phyloP scores from a whole-genome alignment of 2,888 invertebrate species.

The Podabrus alpinus region DNA sequence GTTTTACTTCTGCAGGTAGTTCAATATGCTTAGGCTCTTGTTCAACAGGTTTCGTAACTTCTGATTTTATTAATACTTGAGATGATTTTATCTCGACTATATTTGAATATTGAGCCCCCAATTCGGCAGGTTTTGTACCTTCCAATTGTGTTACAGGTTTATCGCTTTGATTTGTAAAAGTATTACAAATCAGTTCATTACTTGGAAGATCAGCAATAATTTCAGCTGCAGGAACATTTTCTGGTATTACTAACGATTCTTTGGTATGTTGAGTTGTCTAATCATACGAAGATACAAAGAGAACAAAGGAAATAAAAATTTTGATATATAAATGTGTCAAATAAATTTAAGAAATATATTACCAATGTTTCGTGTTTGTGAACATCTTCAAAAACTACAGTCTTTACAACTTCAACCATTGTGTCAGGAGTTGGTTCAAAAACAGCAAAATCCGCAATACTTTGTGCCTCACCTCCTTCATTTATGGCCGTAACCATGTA shows the following conservation, averaged over 20 bases:
- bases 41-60: neutral
- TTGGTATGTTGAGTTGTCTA: conserved; percentile 38
- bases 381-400: conserved; percentile 65
- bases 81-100: neutral
- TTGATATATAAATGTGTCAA: conserved; percentile 33
- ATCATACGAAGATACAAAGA: conserved; percentile 30
- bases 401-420: conserved; percentile 70
- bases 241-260: conserved; percentile 32
- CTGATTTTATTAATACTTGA: neutral
- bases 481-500: conserved; percentile 77
- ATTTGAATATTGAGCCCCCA: neutral
- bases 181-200: neutral
- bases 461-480: conserved; percentile 80
- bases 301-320: neutral
- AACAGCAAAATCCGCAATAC: conserved; percentile 78
- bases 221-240: conserved; percentile 34
- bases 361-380: conserved; percentile 56
- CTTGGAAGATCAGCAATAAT: conserved; percentile 14
- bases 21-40: neutral
- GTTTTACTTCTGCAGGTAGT: neutral
- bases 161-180: neutral
- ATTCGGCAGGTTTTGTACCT: neutral
- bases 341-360: conserved; percentile 29
- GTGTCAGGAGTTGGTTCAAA: conserved; percentile 71
- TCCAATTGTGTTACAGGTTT: neutral